These are phyloP conservation scores for Leuctra nigra DNA, from an alignment of 2,888 invertebrate species.

Conservation along the genomic window DNA sequence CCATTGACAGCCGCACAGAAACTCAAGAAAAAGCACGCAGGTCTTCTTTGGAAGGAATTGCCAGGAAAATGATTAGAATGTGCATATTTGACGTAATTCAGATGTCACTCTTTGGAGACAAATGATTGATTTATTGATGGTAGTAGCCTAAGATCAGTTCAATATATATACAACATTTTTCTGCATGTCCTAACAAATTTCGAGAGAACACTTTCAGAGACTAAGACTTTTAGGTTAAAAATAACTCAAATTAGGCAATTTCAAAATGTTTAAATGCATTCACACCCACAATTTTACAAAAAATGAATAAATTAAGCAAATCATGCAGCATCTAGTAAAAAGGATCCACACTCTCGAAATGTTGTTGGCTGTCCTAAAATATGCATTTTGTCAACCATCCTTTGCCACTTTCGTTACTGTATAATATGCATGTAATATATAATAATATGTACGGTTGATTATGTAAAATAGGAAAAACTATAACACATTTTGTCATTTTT, in stretches of 20 bases:
- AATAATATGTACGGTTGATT: constrained; percentile 14
- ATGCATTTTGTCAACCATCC: neutral
- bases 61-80: too few relatives aligned
- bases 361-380: constrained; percentile 1
- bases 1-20: too few relatives aligned
- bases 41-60: too few relatives aligned
- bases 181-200: constrained; percentile 8
- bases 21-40: too few relatives aligned
- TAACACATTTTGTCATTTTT: constrained; percentile 5
- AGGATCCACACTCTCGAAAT: constrained; percentile 11
- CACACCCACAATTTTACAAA: neutral
- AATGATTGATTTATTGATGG: constrained; percentile 13
- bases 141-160: constrained; percentile 15
- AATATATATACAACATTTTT: constrained; percentile 12
- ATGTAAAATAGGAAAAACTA: neutral
- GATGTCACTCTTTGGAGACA: too few relatives aligned
- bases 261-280: constrained; percentile 4
- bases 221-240: neutral
- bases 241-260: neutral
- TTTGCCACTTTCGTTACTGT: constrained; percentile 3
- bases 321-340: neutral
- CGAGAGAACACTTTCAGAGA: constrained; percentile 9
- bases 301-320: neutral
- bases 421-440: constrained; percentile 12
- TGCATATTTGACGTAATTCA: too few relatives aligned